Base-by-base conservation (phyloP, 2,888 invertebrate species). In the Nipponacmea schrenckii region DNA sequence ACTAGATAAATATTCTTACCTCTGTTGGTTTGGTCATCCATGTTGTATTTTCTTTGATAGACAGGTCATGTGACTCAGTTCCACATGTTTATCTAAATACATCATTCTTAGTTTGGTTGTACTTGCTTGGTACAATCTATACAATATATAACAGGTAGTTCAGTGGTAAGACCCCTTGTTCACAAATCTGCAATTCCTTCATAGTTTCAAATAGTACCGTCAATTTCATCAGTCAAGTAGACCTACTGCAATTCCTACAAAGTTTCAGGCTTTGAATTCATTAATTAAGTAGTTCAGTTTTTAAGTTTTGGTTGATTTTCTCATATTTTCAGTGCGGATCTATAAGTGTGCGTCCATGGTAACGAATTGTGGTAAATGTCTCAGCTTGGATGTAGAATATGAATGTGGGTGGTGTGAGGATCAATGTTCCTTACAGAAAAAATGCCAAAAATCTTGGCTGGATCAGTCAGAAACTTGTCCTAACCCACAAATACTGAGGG, bases 281-380 rank as follows among this genome's bases (percentile, higher is more conserved):
- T 31, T 7, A 31, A 31, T 31, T 2, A 31, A 31, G 31, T 31
- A 2, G 4, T 7, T 4, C 2, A 31, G 7, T 31, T 31, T 31
- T 31, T 31, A 31, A 31, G 2, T 4, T 31, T 31, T 7, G 31
- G 7, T 31, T 5, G 4, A 8, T 39, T 39, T 39, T 14, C 50
- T 56, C 62, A 68, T 68, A 46, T 15, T 79, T 70, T 62, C 77
- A 88, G 89, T 89, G 17, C 81, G 87, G 44, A 87, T 91, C 69
- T 91, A 90, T 84, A 89, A 90, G 72, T 98, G 98, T 90, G 94
- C 95, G 74, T 95, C 96, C 88, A 96, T 98, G 96, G 97, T 98
- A n/a, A 95, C 96, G 88, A 98, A 98, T 90, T 98, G 98, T 90
- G 98, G 98, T 10, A 95, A 96, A 92, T 98, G 98, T 89, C 90